phyloP scores from a whole-genome alignment of 2,888 invertebrate species.

The Drosophila fungiperda region DNA sequence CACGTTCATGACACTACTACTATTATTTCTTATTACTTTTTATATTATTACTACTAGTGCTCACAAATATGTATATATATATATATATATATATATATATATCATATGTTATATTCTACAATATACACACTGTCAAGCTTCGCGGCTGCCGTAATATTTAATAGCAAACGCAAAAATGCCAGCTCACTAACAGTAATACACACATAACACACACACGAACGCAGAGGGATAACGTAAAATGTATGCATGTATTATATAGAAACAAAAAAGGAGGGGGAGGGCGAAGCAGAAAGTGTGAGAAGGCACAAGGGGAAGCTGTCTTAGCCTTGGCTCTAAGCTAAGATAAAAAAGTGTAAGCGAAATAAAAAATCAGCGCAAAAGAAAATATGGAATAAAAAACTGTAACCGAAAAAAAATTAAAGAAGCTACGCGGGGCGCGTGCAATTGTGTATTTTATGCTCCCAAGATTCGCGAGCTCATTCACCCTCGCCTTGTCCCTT shows the following conservation, averaged over 20 bases:
- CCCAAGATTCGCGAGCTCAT: slow-evolving; percentile 34
- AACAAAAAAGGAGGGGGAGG: slow-evolving; percentile 21
- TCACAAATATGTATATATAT: not conserved
- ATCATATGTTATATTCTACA: not conserved
- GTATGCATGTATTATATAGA: not conserved
- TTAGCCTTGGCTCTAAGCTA: slow-evolving; percentile 20
- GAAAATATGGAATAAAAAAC: slow-evolving; percentile 42
- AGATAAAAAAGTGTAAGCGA: slow-evolving; percentile 44
- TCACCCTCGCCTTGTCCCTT: slow-evolving; percentile 57
- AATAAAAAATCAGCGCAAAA: slow-evolving; percentile 45
- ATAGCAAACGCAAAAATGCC: slow-evolving; percentile 13
- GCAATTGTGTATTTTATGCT: slow-evolving; percentile 72
- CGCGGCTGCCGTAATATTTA: slow-evolving; percentile 11
- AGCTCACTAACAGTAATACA: not conserved
- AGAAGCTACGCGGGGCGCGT: slow-evolving; percentile 43
- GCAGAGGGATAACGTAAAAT: slow-evolving; percentile 13
- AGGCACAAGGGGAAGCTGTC: slow-evolving; percentile 12
- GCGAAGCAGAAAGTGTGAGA: not conserved
- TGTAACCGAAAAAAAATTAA: slow-evolving; percentile 31
- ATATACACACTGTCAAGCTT: slow-evolving; percentile 8
- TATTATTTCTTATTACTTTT: not conserved
- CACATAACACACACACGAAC: not conserved
- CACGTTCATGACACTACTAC: not conserved
- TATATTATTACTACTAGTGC: not conserved
- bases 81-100: slow-evolving; percentile 5